Percentiles rank a stretch among this genome's conserved stretches.
Conservation (phyloP, 2,888 invertebrate species). For the Creontiades dilutus region DNA sequence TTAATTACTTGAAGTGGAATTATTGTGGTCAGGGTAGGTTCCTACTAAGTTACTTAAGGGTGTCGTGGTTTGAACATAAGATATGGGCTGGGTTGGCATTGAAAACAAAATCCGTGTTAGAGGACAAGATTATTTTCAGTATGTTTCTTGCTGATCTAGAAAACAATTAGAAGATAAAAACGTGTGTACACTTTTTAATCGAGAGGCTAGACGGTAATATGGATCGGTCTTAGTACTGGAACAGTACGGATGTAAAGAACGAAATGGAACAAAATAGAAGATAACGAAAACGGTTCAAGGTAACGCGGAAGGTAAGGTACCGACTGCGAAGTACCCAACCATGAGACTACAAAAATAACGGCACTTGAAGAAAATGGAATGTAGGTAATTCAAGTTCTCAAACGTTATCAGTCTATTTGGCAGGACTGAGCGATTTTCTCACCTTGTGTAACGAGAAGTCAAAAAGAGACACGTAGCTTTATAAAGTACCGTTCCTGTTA, state of each 20-base stretch:
- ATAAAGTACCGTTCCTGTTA: neutral
- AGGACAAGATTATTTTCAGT: neutral
- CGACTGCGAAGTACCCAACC: slow-evolving; percentile 31
- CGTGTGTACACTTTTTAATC: neutral
- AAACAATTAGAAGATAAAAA: neutral
- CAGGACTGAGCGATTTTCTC: neutral
- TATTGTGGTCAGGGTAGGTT: too few relatives aligned
- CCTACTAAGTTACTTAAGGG: neutral
- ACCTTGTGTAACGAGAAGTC: slow-evolving; percentile 36
- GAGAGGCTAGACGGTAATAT: neutral
- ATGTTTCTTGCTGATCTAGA: neutral
- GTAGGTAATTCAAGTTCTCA: neutral
- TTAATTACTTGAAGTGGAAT: too few relatives aligned
- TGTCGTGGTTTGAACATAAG: neutral
- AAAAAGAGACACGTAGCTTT: slow-evolving; percentile 60
- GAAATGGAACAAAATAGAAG: slow-evolving; percentile 27
- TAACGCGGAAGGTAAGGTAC: slow-evolving; percentile 59
- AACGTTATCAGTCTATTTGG: neutral
- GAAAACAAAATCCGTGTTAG: slow-evolving; percentile 13
- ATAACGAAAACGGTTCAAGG: slow-evolving; percentile 63
- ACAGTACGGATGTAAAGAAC: neutral
- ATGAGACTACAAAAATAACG: slow-evolving; percentile 1
- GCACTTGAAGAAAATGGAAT: neutral
- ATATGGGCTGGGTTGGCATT: slow-evolving; percentile 20
- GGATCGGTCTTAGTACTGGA: neutral